A percentile compares a stretch with the other conserved stretches of the same genome.
These are phyloP conservation scores for Tachyglossus aculeatus DNA, from an alignment of 2,797 vertebrate genomes.

Conservation along the genomic window DNA sequence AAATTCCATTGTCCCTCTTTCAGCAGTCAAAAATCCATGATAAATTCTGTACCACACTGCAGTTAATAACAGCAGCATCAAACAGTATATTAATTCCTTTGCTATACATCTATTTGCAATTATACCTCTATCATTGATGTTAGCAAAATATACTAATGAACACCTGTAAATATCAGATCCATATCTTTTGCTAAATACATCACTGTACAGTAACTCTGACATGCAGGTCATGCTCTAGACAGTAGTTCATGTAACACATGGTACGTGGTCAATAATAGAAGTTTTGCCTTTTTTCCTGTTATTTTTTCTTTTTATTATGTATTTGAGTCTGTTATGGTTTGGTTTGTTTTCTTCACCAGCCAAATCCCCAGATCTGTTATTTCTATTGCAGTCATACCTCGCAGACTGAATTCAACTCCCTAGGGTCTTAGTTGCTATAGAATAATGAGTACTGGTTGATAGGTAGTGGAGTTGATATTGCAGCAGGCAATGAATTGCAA, in stretches of 20 bases:
- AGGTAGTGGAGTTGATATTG: conserved; percentile 49
- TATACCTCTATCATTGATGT: conserved; percentile 75
- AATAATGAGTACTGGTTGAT: conserved; percentile 63
- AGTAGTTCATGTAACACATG: conserved; percentile 63
- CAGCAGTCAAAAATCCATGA: conserved; percentile 84
- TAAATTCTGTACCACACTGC: conserved; percentile 83
- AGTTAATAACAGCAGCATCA: conserved; percentile 85
- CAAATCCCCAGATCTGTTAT: conserved; percentile 59
- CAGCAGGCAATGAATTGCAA: conserved; percentile 48
- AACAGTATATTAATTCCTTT: conserved; percentile 78
- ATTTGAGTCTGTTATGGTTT: conserved; percentile 1
- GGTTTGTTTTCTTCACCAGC: conserved; percentile 56
- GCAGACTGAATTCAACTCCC: conserved; percentile 43
- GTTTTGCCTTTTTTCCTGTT: conserved; percentile 31
- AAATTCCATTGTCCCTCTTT: conserved; percentile 82
- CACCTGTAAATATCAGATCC: conserved; percentile 83
- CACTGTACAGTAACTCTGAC: conserved; percentile 74
- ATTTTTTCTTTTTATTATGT: conserved; percentile 38
- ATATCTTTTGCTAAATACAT: conserved; percentile 74
- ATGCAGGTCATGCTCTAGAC: conserved; percentile 77
- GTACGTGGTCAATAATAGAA: conserved; percentile 59
- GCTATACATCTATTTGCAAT: conserved; percentile 70
- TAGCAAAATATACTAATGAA: conserved; percentile 81
- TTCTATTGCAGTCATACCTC: conserved; percentile 50
- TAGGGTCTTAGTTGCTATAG: conserved; percentile 44